These are phyloP conservation scores for Hoplias malabaricus DNA, from an alignment of 2,113 vertebrate genomes.

Conservation along the genomic window DNA sequence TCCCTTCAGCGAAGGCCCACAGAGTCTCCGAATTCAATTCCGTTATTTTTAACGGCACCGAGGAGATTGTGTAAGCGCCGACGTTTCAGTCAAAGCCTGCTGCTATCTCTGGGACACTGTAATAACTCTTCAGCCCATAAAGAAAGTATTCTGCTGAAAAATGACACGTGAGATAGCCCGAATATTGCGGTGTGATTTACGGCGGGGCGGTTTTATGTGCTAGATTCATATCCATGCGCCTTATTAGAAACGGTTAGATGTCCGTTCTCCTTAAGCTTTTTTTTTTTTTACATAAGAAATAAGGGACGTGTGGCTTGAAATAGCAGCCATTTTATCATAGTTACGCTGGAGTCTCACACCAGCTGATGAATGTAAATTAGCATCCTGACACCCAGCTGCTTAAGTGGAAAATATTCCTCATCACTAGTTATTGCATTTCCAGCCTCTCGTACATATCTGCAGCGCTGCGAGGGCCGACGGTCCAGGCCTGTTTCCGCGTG, in stretches of 20 bases:
- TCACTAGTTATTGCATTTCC: conserved; percentile 35
- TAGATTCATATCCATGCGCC: conserved; percentile 24
- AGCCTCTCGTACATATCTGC: conserved; percentile 12
- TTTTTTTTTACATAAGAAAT: background rate
- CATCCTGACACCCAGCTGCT: conserved; percentile 31
- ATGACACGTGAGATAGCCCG: conserved; percentile 16
- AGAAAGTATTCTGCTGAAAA: conserved; percentile 28
- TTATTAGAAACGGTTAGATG: conserved; percentile 31
- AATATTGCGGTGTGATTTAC: conserved; percentile 45
- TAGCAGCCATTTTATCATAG: conserved; percentile 37
- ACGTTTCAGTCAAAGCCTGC: conserved; percentile 4
- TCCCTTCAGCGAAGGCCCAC: background rate
- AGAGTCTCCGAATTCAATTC: background rate
- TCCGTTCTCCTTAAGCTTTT: conserved; percentile 21
- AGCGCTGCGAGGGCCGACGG: background rate
- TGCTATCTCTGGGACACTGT: background rate
- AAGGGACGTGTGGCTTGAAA: conserved; percentile 9
- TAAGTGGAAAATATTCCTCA: conserved; percentile 40
- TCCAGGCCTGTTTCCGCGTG: background rate
- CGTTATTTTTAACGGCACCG: background rate
- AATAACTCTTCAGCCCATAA: conserved; percentile 30
- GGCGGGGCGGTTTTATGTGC: background rate
- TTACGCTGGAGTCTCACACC: conserved; percentile 13
- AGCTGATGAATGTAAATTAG: conserved; percentile 50
- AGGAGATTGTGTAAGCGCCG: background rate